Evolutionary conservation across 2,113 vertebrate genomes (phyloP).

Genomic region (Gymnorhina tibicen): DNA sequence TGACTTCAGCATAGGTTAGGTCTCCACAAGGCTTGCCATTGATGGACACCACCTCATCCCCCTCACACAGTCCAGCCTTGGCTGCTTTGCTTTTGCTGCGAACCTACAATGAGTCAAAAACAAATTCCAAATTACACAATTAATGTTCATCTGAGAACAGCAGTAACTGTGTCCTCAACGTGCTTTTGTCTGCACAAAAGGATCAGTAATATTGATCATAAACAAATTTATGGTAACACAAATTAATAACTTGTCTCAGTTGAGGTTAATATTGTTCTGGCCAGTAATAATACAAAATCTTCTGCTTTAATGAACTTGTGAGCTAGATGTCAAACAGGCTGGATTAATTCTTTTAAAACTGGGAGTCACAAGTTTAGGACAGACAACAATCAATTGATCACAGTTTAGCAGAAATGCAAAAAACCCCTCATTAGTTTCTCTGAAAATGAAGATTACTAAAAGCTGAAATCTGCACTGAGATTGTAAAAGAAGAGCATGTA

Average conservation of each 20-base stretch:
- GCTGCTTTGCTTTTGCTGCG: constrained; percentile 80
- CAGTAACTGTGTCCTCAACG: not conserved
- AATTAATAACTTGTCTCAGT: not conserved
- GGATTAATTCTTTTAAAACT: not conserved
- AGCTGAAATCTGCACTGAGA: not conserved
- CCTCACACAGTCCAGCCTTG: constrained; percentile 82
- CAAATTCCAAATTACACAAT: not conserved
- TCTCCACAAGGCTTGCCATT: constrained; percentile 86
- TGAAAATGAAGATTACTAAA: not conserved
- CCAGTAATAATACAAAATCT: not conserved
- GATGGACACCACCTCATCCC: constrained; percentile 90
- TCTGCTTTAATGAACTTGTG: not conserved
- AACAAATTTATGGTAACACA: not conserved
- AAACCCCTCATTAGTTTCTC: not conserved
- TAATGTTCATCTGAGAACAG: not conserved
- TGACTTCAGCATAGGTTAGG: constrained; percentile 83
- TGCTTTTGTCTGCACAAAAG: not conserved
- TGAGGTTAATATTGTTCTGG: not conserved
- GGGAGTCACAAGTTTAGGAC: not conserved
- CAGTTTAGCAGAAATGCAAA: not conserved
- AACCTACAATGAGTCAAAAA: constrained; percentile 60
- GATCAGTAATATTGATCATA: not conserved
- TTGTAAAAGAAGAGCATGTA: not conserved
- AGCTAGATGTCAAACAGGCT: not conserved
- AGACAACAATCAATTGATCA: not conserved